Conservation (phyloP, 2,113 vertebrate genomes). For the Prunella himalayana region DNA sequence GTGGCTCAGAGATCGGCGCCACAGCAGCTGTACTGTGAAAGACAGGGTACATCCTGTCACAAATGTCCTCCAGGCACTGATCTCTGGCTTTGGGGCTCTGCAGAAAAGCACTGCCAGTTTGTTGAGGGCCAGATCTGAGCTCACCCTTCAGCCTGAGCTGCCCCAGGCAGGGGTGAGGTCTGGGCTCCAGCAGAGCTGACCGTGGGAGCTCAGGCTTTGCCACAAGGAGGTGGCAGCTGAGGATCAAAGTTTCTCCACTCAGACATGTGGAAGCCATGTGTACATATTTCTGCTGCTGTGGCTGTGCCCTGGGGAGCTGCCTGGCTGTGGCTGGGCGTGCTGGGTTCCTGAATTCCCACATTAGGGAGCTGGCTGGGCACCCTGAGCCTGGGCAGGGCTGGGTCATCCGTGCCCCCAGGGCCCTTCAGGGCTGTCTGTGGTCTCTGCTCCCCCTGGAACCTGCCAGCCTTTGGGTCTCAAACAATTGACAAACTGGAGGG, state of each 20-base stretch:
- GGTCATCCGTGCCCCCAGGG: not conserved
- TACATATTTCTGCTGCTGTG: not conserved
- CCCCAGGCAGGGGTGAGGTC: not conserved
- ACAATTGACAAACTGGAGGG: not conserved
- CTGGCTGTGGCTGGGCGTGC: accelerated
- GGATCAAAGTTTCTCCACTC: not conserved
- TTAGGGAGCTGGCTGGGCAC: not conserved
- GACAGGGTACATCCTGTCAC: not conserved
- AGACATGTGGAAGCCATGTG: not conserved
- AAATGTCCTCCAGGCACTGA: not conserved
- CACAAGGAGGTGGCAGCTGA: not conserved
- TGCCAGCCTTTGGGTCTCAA: not conserved
- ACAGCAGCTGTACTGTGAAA: accelerated
- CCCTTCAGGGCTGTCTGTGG: not conserved
- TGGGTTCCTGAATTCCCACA: not conserved
- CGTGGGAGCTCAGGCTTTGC: accelerated
- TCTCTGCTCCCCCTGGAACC: not conserved
- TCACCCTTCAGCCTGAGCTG: not conserved
- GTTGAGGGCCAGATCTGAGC: not conserved
- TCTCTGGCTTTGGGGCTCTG: not conserved
- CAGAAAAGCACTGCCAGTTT: not conserved
- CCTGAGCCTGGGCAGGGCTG: accelerated
- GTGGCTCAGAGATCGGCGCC: not conserved
- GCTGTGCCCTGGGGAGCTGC: not conserved
- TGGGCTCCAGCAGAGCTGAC: accelerated